These are phyloP conservation scores for Drosophila mimetica DNA, from an alignment of 2,888 invertebrate species.

Conservation along the genomic window DNA sequence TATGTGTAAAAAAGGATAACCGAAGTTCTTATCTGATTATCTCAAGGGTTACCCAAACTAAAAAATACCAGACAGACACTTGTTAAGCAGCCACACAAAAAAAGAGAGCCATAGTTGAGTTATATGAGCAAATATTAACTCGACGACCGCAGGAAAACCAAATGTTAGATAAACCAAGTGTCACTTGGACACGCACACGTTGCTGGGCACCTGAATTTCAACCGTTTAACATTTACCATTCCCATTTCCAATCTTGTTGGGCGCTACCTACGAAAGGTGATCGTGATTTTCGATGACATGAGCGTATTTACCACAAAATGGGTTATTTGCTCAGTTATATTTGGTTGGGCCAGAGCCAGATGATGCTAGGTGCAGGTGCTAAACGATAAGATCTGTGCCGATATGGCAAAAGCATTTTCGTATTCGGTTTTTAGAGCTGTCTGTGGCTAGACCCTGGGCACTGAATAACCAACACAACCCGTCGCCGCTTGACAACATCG, in stretches of 20 bases:
- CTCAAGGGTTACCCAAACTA: constrained; percentile 34
- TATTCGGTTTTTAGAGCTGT: constrained; percentile 1
- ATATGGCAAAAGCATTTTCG: constrained; percentile 4
- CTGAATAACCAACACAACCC: constrained; percentile 7
- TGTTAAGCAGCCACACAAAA: constrained; percentile 59
- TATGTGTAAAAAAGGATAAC: constrained; percentile 28
- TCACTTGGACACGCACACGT: constrained; percentile 74
- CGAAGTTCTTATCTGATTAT: constrained; percentile 33
- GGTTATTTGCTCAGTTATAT: constrained; percentile 44
- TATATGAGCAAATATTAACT: constrained; percentile 56
- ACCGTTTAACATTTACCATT: constrained; percentile 19
- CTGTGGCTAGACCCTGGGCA: constrained; percentile 7
- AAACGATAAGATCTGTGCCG: constrained; percentile 41
- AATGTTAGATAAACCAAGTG: constrained; percentile 62
- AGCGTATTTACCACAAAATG: constrained; percentile 66
- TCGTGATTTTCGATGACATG: constrained; percentile 73
- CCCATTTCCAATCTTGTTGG: constrained; percentile 11
- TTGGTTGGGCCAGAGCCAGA: constrained; percentile 15
- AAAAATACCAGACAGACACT: constrained; percentile 55
- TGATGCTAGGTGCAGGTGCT: constrained; percentile 40
- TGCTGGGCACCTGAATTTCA: constrained; percentile 62
- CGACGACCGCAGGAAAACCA: constrained; percentile 33
- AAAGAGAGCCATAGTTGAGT: constrained; percentile 48
- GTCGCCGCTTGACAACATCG: constrained; percentile 51
- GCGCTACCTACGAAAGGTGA: constrained; percentile 38